Base-by-base conservation (phyloP, 1,140 invertebrate species). In the Campoletis sonorensis region DNA sequence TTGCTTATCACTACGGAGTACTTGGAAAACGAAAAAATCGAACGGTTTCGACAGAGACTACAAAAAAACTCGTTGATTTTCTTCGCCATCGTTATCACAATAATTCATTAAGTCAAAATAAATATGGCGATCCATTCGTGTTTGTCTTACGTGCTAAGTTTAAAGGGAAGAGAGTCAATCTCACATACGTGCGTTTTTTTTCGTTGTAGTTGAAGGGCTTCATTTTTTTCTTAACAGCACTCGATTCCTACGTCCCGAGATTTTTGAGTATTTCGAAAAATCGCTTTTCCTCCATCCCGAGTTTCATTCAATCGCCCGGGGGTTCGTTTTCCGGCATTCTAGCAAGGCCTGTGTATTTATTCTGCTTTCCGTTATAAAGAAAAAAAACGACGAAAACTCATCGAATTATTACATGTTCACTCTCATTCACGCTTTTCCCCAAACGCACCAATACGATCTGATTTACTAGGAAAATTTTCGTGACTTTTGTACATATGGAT, bases 401-500 rank as follows among this genome's bases (percentile, higher is more conserved):
- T 37, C 27, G 13, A 18, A 30, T 33, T 10, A n/a, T 33, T 40
- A 18, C 11, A 54, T 61, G 18, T 64, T 51, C 7, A 13, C 61
- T 75, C 15, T 58, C 73, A 77, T 37, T 77, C 73, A 77, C 73
- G 72, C 73, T 40, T 21, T 33, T 18, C n/a, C 18, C 21, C 73
- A 77, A 27, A 61, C 30, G 72, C 45, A 30, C 37, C 21, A 33
- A 26, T 77, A 77, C 54, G 54, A 61, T 49, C 73, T 82, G 76
- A 82, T 81, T 79, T 79, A 64, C 61, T 76, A 64, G 73, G 73
- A 64, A 49, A 51, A 51, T 54, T 75, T 21, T 72, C 40, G 23
- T 54, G 23, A 33, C 45, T 30, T 82, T 82, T 82, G 81, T 82
- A 82, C 81, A 77, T 77, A 61, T 73, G 71, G 27, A 70, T 72